Evolutionary conservation across 2,888 invertebrate genomes (phyloP).

Genomic region (Scelioninae gen. 1): DNA sequence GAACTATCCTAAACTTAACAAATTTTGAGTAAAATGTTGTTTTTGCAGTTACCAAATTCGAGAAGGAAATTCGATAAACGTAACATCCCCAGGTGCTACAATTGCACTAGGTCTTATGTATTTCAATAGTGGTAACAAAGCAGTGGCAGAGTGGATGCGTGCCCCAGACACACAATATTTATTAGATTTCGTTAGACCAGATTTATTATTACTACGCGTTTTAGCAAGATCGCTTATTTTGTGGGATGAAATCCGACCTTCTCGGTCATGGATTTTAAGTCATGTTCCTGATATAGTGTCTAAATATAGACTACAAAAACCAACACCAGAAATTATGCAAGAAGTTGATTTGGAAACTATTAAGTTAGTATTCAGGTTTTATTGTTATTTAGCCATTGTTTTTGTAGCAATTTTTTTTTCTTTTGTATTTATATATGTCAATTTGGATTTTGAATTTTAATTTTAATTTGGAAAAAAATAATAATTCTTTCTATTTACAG

Average conservation of each 20-base stretch:
- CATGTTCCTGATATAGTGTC: slow-evolving; percentile 92
- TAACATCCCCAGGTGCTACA: slow-evolving; percentile 97
- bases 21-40: neutral
- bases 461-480: neutral
- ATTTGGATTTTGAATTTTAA: too few species aligned
- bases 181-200: slow-evolving; percentile 95
- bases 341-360: slow-evolving; percentile 95
- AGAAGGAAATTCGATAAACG: slow-evolving; percentile 96
- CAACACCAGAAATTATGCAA: slow-evolving; percentile 87
- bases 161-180: slow-evolving; percentile 95
- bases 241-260: slow-evolving; percentile 94
- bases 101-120: slow-evolving; percentile 97
- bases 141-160: slow-evolving; percentile 95
- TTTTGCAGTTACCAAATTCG: slow-evolving; percentile 90
- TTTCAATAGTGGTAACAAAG: slow-evolving; percentile 92
- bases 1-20: too few species aligned
- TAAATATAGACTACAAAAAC: slow-evolving; percentile 91
- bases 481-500: slow-evolving; percentile 83
- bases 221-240: slow-evolving; percentile 93
- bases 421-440: too few species aligned
- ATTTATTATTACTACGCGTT: slow-evolving; percentile 93
- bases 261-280: slow-evolving; percentile 92
- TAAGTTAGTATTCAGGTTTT: slow-evolving; percentile 87
- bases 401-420: too few species aligned
- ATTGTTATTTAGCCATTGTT: neutral